Evolutionary conservation across 2,888 invertebrate species (phyloP).

Genomic region (Scrobipalpa atriplicella): DNA sequence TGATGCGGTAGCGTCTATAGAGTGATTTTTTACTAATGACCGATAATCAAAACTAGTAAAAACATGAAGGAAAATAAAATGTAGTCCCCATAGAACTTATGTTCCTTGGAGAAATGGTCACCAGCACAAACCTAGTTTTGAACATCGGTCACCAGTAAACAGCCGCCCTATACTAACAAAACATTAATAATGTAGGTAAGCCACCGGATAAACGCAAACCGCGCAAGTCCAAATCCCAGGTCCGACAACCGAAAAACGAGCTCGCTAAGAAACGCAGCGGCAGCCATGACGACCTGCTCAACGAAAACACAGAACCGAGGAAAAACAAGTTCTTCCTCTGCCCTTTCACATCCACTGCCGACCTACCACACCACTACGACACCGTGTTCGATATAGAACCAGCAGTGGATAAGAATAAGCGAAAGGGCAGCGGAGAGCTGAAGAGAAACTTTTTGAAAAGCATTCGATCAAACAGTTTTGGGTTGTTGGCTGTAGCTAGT

Average conservation of each 20-base stretch:
- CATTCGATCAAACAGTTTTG: conserved; percentile 66
- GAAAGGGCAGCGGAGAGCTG: conserved; percentile 55
- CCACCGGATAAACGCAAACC: conserved; percentile 52
- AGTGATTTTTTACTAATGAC: too few species aligned
- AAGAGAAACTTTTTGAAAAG: conserved; percentile 62
- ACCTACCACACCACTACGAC: conserved; percentile 80
- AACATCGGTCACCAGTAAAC: too few species aligned
- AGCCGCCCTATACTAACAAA: neutral
- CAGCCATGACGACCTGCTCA: conserved; percentile 67
- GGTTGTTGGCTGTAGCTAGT: conserved; percentile 57
- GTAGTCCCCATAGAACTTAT: too few species aligned
- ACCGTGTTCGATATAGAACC: conserved; percentile 74
- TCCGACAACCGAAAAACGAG: conserved; percentile 35
- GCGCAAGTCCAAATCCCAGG: conserved; percentile 43
- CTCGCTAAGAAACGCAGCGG: conserved; percentile 62
- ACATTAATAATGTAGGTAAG: conserved; percentile 6
- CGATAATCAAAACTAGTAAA: too few species aligned
- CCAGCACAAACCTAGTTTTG: too few species aligned
- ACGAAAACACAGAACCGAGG: conserved; percentile 54
- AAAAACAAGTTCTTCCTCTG: conserved; percentile 70
- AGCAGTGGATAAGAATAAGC: conserved; percentile 39
- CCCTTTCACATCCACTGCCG: conserved; percentile 78
- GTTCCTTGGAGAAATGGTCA: too few species aligned
- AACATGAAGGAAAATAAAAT: too few species aligned
- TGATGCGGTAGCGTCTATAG: too few species aligned